Base-by-base conservation (phyloP, 2,888 invertebrate species). In the Nomada fabriciana region DNA sequence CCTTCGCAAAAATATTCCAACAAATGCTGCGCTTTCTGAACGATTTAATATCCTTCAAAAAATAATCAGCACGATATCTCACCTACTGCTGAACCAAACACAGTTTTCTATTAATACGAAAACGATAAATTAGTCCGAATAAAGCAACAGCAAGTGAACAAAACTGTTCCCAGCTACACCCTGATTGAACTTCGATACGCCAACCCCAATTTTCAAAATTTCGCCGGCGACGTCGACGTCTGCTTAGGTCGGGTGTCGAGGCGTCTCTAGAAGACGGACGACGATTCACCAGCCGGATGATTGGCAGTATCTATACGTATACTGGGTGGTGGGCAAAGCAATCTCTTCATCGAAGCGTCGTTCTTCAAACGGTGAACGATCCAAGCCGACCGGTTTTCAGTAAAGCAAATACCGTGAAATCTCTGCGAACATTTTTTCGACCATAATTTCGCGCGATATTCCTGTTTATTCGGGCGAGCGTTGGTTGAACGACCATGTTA, bases 371-470 rank as follows among this genome's bases (percentile, higher is more conserved):
- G 83, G 71, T 78, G 77, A 84, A 85, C 78, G 84, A 88, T 88
- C 73, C 60, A 76, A 77, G 71, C 57, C 83, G 88, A 90, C 90
- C 86, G 90, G 89, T 90, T 90, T 80, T 74, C 63, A 70, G 80
- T 77, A 70, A 82, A 84, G 77, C 83, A 80, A 84, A 81, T 61
- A 86, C 65, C 67, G 75, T 78, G 82, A 70, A 76, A 73, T 73
- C 53, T 43, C 20, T 50, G 59, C 43, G 65, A 69, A 72, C 65
- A 52, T 71, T 57, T 42, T 23, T 43, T 36, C 23, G 3, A 15
- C 15, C 11, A n/a, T 13, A 47, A 68, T 74, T 29, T 67, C 47
- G 10, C 11, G 7, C 47, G 3, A 20, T 63, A 36, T 57, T 76
- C 10, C n/a, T 2, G 25, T 53, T 64, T 55, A 25, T 53, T 52